Percentiles rank a stretch among this genome's conserved stretches.
Conservation (phyloP, 2,797 vertebrate species). For the Enteromius trimaculatus region DNA sequence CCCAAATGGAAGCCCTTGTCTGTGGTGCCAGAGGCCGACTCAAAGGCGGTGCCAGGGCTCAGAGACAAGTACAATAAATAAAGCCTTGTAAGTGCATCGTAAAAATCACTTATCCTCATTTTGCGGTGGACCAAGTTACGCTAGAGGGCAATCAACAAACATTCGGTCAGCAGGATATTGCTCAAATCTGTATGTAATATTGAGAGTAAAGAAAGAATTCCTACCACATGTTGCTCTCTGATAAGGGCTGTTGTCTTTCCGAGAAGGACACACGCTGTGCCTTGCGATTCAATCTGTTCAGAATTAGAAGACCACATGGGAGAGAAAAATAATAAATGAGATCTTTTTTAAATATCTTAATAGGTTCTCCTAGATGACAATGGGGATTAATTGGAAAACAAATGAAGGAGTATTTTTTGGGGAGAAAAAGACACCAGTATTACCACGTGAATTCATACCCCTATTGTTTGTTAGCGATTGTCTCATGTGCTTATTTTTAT, state of each 20-base stretch:
- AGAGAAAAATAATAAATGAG: neutral
- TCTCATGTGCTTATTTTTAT: neutral
- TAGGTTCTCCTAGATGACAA: neutral
- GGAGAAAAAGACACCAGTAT: neutral
- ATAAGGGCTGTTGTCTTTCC: conserved; percentile 19
- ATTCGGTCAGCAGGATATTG: conserved; percentile 53
- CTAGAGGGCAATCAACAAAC: conserved; percentile 50
- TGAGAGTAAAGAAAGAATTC: conserved; percentile 45
- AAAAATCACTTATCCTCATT: conserved; percentile 55
- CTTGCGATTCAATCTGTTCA: neutral
- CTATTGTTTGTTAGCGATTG: neutral
- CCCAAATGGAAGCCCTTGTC: conserved; percentile 55
- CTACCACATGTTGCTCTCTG: conserved; percentile 37
- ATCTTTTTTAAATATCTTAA: neutral
- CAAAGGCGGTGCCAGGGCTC: conserved; percentile 41
- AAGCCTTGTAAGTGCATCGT: conserved; percentile 46
- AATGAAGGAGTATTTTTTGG: neutral
- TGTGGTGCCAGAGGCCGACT: conserved; percentile 27
- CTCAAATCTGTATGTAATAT: conserved; percentile 58
- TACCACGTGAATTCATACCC: neutral
- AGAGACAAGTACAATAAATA: conserved; percentile 46
- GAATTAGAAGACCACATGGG: neutral
- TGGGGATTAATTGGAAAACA: neutral
- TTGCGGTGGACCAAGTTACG: conserved; percentile 44
- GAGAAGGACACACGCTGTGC: neutral